Percentiles rank a stretch among this genome's conserved stretches.
Conservation (phyloP, 1,140 invertebrate genomes). For the Venturia canescens region DNA sequence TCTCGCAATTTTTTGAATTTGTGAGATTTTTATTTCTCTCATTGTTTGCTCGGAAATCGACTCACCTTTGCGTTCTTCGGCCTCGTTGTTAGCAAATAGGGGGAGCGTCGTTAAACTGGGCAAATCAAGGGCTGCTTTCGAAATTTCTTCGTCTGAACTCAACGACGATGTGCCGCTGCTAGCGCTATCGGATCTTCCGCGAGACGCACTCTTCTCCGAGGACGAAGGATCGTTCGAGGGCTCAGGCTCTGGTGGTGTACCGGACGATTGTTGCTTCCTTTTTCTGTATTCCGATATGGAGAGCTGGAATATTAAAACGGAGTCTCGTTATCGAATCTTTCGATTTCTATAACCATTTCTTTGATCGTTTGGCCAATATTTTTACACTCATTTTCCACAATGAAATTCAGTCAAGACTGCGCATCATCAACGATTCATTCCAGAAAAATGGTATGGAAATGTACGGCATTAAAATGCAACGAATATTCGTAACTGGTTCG, state of each 20-base stretch:
- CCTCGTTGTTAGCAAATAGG: conserved; percentile 67
- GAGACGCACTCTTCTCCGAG: conserved; percentile 66
- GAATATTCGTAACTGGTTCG: too few species aligned
- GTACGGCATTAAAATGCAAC: too few species aligned
- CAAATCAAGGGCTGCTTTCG: conserved; percentile 65
- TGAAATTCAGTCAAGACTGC: background rate
- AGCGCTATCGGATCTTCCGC: conserved; percentile 76
- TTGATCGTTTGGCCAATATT: background rate
- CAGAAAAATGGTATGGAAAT: background rate
- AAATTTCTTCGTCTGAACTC: conserved; percentile 77
- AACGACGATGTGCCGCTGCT: conserved; percentile 77
- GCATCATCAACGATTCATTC: background rate
- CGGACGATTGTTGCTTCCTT: conserved; percentile 78
- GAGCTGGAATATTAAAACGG: conserved; percentile 73
- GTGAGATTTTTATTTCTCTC: conserved; percentile 10
- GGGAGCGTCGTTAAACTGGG: conserved; percentile 70
- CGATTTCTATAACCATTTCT: background rate
- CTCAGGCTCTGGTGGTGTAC: conserved; percentile 71
- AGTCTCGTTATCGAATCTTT: background rate
- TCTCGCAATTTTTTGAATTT: background rate
- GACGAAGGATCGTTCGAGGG: conserved; percentile 66
- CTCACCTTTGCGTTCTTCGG: conserved; percentile 74
- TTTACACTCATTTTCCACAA: background rate
- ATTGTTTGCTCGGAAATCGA: conserved; percentile 1
- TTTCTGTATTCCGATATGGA: conserved; percentile 85